Evolutionary conservation across 2,113 vertebrate genomes (phyloP).

Genomic region (Dissostichus mawsoni): DNA sequence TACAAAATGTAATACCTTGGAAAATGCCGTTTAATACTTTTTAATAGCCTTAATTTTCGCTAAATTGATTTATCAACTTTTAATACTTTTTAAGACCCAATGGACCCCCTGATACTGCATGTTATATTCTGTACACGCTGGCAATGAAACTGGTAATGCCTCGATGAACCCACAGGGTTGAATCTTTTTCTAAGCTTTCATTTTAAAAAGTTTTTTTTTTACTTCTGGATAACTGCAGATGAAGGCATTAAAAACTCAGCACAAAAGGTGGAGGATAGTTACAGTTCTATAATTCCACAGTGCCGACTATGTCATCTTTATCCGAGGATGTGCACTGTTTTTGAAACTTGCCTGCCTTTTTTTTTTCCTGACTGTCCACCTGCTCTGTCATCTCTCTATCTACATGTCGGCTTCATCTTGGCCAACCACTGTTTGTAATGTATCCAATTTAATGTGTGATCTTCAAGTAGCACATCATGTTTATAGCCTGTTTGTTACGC

Average conservation of each 20-base stretch:
- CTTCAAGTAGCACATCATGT: slow-evolving; percentile 2
- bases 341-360: slow-evolving; percentile 25
- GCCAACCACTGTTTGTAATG: slow-evolving; percentile 2
- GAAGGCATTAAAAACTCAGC: slow-evolving; percentile 61
- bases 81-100: too few species aligned
- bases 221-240: slow-evolving; percentile 58
- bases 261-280: slow-evolving; percentile 63
- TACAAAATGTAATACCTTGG: too few species aligned
- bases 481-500: neutral
- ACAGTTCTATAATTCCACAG: slow-evolving; percentile 63
- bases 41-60: too few species aligned
- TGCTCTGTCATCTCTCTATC: slow-evolving; percentile 31
- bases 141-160: slow-evolving; percentile 23
- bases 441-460: neutral
- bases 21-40: too few species aligned
- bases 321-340: slow-evolving; percentile 42
- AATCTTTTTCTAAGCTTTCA: slow-evolving; percentile 39
- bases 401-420: slow-evolving; percentile 1
- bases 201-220: slow-evolving; percentile 48
- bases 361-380: slow-evolving; percentile 7
- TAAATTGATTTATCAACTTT: too few species aligned
- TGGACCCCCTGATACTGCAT: neutral
- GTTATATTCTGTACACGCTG: neutral
- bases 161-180: slow-evolving; percentile 27
- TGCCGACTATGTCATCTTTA: slow-evolving; percentile 61